Percentiles rank a stretch among this genome's conserved stretches.
These are phyloP conservation scores for Lipophrys pholis DNA, from an alignment of 2,113 vertebrate genomes.

Conservation along the genomic window DNA sequence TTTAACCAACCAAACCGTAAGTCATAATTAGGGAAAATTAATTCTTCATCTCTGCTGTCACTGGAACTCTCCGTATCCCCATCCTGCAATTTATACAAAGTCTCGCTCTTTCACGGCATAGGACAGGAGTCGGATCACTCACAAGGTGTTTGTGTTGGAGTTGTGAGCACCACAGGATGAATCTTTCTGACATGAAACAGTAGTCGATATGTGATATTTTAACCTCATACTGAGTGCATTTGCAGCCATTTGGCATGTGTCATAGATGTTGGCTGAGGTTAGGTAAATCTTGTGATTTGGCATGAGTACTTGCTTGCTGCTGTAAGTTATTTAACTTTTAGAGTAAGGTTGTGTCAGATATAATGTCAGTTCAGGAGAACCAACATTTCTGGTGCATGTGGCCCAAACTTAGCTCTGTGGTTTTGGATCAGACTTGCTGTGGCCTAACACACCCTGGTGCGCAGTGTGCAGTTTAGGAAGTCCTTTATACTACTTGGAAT, in stretches of 20 bases:
- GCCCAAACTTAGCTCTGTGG: conserved; percentile 62
- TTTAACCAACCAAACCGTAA: conserved; percentile 28
- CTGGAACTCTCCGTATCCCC: conserved; percentile 25
- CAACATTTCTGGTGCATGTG: conserved; percentile 55
- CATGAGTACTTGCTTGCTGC: conserved; percentile 35
- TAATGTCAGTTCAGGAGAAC: conserved; percentile 66
- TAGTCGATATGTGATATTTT: conserved; percentile 57
- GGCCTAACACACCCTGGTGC: conserved; percentile 59
- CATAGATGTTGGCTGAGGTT: conserved; percentile 56
- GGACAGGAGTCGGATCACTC: conserved; percentile 43
- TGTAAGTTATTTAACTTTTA: conserved; percentile 62
- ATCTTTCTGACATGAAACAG: conserved; percentile 66
- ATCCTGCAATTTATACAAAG: conserved; percentile 27
- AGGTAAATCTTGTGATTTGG: conserved; percentile 64
- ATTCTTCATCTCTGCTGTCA: conserved; percentile 50
- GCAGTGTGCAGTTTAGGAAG: conserved; percentile 51
- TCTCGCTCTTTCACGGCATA: conserved; percentile 6
- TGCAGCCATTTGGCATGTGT: conserved; percentile 53
- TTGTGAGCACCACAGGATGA: conserved; percentile 32
- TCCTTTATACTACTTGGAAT: conserved; percentile 54
- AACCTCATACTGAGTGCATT: conserved; percentile 60
- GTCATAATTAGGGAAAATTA: conserved; percentile 28
- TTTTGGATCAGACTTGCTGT: conserved; percentile 65
- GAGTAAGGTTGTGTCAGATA: conserved; percentile 67
- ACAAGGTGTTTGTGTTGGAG: conserved; percentile 65